These are phyloP conservation scores for Mactromeris polynyma DNA, from an alignment of 2,888 invertebrate genomes.

Conservation along the genomic window DNA sequence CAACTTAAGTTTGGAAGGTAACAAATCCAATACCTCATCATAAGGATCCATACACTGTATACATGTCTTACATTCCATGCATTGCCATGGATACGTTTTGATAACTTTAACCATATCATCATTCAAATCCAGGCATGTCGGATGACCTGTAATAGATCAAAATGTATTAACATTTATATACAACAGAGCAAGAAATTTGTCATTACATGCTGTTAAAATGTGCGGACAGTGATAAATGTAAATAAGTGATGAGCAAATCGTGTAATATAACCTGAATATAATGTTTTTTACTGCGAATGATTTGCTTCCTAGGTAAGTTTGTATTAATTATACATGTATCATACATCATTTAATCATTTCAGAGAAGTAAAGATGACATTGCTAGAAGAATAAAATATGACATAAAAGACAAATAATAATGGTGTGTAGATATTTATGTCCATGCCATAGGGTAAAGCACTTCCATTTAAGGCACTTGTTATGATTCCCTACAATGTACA, in stretches of 20 bases:
- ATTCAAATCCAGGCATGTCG: slow-evolving; percentile 94
- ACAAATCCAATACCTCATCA: slow-evolving; percentile 89
- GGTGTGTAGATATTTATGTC: too few species aligned
- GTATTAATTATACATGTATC: too few species aligned
- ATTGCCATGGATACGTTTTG: slow-evolving; percentile 95
- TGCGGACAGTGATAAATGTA: background rate
- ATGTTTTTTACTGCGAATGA: too few species aligned
- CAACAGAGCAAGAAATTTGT: background rate
- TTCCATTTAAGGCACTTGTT: too few species aligned
- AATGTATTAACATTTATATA: background rate
- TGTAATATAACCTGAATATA: too few species aligned
- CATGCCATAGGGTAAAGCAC: too few species aligned
- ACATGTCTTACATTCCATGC: slow-evolving; percentile 97
- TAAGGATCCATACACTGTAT: slow-evolving; percentile 93
- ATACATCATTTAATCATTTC: too few species aligned
- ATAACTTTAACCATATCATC: slow-evolving; percentile 94
- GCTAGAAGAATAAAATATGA: too few species aligned
- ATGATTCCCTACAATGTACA: too few species aligned
- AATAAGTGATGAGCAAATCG: background rate
- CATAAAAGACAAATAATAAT: too few species aligned
- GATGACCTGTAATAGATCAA: slow-evolving; percentile 89
- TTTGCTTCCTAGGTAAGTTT: too few species aligned
- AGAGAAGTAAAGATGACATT: too few species aligned
- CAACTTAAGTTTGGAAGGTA: background rate
- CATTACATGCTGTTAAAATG: background rate